Evolutionary conservation across 2,797 vertebrate genomes (phyloP), one percentile per base, ranked within the genome.

Genomic region (Discoglossus pictus): DNA sequence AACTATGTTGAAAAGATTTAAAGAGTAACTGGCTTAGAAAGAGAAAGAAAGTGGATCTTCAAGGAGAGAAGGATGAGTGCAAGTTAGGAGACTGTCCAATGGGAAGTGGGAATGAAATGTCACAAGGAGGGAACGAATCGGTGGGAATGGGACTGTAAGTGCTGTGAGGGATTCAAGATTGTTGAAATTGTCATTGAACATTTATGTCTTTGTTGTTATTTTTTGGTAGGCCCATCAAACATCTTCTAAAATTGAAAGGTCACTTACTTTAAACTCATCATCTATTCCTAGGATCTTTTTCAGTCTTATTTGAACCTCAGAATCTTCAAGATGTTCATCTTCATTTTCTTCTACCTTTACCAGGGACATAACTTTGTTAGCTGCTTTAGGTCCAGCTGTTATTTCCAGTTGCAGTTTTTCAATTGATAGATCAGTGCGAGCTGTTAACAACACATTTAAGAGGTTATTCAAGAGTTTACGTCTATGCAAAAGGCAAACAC

Each of bases 321-420:
- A 53, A 16, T 51, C 47, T 1, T 68, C 65, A 13, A 61, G 11
- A 1, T 52, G 6, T 50, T 68, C 65, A 7, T 25, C 65, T 3
- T 75, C 69, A 36, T 74, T 3, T 1, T 65, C 6, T 4, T 81
- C 61, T 42, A 74, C 50, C 20, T 85, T 80, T 24, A 86, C 81
- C 15, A 84, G 75, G 16, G 81, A 77, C 13, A 88, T 77, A 40
- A 92, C 76, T 78, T 84, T 91, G 52, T 87, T 80, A 73, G 86
- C 86, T 72, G 88, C 83, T 62, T 72, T 87, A 67, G 84, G 75
- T 81, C 91, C 90, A 60, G 84, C 38, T 39, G 89, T 86, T 46
- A 92, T 15, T 61, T 94, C 89, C 51, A 92, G 9, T 61, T 87
- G 78, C 38, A 93, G 77, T 83, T 80, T 93, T 66, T 92, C 87